Conservation (phyloP, 2,888 invertebrate genomes). For the Linyphia triangularis region DNA sequence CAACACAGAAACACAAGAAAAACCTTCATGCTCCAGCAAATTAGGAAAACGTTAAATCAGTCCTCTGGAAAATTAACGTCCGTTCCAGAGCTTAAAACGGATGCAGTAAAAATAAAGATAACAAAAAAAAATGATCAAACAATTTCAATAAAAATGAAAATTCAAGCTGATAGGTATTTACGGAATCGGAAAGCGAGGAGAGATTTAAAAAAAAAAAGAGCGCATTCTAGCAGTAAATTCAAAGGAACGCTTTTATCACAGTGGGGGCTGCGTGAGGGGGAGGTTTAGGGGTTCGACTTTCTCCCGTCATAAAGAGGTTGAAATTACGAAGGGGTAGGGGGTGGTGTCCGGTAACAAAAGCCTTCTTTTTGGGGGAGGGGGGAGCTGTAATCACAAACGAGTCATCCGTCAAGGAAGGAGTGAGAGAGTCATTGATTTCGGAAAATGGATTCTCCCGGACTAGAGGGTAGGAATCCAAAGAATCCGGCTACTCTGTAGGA, state of each 20-base stretch:
- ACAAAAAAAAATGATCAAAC: background rate
- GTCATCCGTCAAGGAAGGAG: slow-evolving; percentile 74
- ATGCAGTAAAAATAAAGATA: background rate
- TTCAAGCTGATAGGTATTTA: background rate
- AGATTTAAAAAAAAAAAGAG: slow-evolving; percentile 27
- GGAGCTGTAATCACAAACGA: slow-evolving; percentile 73
- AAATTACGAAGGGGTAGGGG: slow-evolving; percentile 27
- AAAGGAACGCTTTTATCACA: slow-evolving; percentile 49
- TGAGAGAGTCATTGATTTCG: slow-evolving; percentile 72
- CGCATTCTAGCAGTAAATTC: slow-evolving; percentile 28
- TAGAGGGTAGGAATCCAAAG: slow-evolving; percentile 22
- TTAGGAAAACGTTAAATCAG: background rate
- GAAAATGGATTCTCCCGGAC: slow-evolving; percentile 52
- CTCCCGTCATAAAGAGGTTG: slow-evolving; percentile 59
- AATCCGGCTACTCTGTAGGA: slow-evolving; percentile 41
- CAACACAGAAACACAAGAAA: no score
- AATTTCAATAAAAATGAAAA: slow-evolving; percentile 12
- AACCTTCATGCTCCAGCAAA: no score
- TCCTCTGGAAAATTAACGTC: background rate
- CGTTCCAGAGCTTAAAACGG: no score
- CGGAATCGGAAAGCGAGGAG: background rate
- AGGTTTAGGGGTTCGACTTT: slow-evolving; percentile 60
- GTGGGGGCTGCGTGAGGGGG: slow-evolving; percentile 12
- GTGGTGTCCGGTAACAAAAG: slow-evolving; percentile 73
- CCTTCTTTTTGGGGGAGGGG: slow-evolving; percentile 51